Base-by-base conservation (phyloP, 2,113 vertebrate species). In the Oreochromis aureus region DNA sequence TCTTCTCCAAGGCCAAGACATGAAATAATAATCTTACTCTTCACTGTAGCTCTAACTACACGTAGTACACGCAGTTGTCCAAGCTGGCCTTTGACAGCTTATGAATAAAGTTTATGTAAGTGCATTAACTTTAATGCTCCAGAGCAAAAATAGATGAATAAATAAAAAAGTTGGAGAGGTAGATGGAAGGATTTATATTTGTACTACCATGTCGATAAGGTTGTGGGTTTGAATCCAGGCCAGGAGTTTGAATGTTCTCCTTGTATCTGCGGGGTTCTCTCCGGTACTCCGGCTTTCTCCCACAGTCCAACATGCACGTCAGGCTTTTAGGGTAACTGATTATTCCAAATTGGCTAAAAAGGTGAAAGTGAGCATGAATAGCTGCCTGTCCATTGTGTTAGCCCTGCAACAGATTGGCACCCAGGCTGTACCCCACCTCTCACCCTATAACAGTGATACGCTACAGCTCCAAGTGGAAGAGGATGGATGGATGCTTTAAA, bases 1-100 rank as follows among this genome's bases (percentile, higher is more conserved):
- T 66, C 61, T 66, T 66, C 34, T 66, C 61, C 3, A 63, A 79
- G 24, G 46, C 82, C 27, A 27, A 78, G 36, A 85, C 69, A 61
- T 41, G 55, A 78, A 92, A 86, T 73, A 27, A 88, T 81, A 89
- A 89, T 82, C 66, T 10, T 10, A 86, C 54, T 81, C 41, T 82
- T 44, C 36, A 51, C 36, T 58, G 73, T 8, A 44, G 39, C 30
- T 76, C 11, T 59, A n/a, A 55, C 13, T 27, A 16, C 41, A 54
- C 44, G 48, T 79, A 30, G n/a, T 24, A 18, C 71, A 78, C 71
- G 19, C 24, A 69, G 18, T 66, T 63, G 81, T 54, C 53, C 36
- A 36, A 73, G 19, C 63, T 41, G 61, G 34, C 34, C 34, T 66
- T 66, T 66, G 34, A 66, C 2, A 1, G 13, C 46, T 32, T 46